These are phyloP conservation scores for Nymphalis io DNA, from an alignment of 1,140 invertebrate genomes.

Conservation along the genomic window DNA sequence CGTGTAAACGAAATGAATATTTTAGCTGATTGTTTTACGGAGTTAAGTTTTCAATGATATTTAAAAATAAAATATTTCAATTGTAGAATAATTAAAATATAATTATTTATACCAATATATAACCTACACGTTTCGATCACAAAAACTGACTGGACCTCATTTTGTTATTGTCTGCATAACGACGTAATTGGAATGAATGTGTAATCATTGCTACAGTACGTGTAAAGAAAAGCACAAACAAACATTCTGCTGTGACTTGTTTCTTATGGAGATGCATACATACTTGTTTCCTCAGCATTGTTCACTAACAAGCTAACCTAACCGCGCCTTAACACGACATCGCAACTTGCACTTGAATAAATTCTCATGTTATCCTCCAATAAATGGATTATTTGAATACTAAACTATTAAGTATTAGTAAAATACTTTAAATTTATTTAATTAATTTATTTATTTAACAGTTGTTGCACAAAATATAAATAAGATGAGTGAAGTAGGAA, in stretches of 20 bases:
- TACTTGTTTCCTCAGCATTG: constrained; percentile 11
- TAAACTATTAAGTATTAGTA: no score
- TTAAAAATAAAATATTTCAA: not conserved
- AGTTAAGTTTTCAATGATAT: no score
- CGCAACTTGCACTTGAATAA: not conserved
- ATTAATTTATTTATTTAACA: no score
- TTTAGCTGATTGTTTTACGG: no score
- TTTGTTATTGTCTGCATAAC: not conserved
- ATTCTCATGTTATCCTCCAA: not conserved
- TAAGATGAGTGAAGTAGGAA: no score
- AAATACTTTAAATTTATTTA: no score
- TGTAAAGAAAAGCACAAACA: constrained; percentile 18
- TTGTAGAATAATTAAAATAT: not conserved
- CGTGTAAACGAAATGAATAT: not conserved
- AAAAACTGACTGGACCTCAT: not conserved
- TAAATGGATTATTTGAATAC: not conserved
- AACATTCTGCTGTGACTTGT: constrained; percentile 9
- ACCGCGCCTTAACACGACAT: constrained; percentile 1
- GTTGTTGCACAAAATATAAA: no score
- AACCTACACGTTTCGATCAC: not conserved
- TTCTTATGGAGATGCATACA: constrained; percentile 13
- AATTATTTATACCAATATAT: not conserved
- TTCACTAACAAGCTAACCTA: constrained; percentile 15
- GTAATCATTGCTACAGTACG: constrained; percentile 3
- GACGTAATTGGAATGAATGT: not conserved